These are phyloP conservation scores for Drosophila picticornis DNA, from an alignment of 2,888 invertebrate species.

Conservation along the genomic window DNA sequence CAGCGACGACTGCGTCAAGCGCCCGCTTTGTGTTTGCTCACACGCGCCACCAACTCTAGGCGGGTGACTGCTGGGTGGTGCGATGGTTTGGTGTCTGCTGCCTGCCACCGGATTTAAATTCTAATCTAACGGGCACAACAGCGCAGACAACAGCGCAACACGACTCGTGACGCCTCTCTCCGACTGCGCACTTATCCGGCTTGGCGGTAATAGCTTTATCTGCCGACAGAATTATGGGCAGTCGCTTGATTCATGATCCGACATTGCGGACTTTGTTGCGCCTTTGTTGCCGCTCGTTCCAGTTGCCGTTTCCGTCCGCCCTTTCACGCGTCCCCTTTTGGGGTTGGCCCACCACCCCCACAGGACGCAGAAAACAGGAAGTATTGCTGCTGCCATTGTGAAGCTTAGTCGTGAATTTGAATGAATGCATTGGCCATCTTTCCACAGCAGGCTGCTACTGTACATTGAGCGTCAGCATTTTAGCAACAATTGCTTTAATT, in stretches of 20 bases:
- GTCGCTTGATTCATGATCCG: constrained; percentile 83
- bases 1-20: constrained; percentile 55
- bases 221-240: constrained; percentile 84
- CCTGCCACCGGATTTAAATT: constrained; percentile 71
- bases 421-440: constrained; percentile 46
- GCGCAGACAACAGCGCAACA: constrained; percentile 52
- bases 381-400: constrained; percentile 46
- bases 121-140: constrained; percentile 72
- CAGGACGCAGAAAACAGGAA: constrained; percentile 41
- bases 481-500: neutral
- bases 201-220: constrained; percentile 84
- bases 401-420: constrained; percentile 54
- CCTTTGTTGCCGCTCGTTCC: constrained; percentile 40
- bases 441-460: constrained; percentile 4
- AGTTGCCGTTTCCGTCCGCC: constrained; percentile 36
- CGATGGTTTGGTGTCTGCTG: constrained; percentile 29
- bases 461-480: constrained; percentile 19
- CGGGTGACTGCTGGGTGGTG: constrained; percentile 22
- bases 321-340: constrained; percentile 18
- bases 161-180: constrained; percentile 8
- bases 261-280: constrained; percentile 55
- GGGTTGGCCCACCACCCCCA: constrained; percentile 28
- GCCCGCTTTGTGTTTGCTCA: constrained; percentile 60
- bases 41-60: constrained; percentile 46
- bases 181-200: constrained; percentile 70